A percentile compares a stretch with the other conserved stretches of the same genome.
phyloP scores from a whole-genome alignment of 2,797 vertebrate genomes.

The Pangasius krempfi region DNA sequence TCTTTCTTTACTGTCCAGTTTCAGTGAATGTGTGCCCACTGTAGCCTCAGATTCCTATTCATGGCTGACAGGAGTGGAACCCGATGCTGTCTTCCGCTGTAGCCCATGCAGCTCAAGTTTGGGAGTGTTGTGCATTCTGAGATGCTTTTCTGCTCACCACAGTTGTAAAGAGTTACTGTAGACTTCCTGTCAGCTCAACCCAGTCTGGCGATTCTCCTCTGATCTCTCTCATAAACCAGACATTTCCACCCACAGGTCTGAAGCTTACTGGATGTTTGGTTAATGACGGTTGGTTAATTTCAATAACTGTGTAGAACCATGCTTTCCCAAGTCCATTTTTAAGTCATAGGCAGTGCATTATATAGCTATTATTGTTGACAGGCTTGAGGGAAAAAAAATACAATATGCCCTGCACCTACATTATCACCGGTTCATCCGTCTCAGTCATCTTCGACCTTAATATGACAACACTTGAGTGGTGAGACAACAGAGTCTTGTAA shows the following conservation, averaged over 20 bases:
- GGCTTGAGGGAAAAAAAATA: neutral
- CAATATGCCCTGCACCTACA: neutral
- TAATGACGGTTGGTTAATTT: neutral
- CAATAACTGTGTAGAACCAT: neutral
- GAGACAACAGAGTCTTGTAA: slow-evolving; percentile 6
- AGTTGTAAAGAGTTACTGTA: neutral
- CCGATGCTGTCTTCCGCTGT: neutral
- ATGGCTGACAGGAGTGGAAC: neutral
- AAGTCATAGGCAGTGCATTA: neutral
- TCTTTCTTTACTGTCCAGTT: neutral
- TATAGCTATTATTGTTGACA: neutral
- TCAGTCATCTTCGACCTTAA: slow-evolving; percentile 11
- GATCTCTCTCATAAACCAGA: neutral
- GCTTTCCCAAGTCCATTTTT: neutral
- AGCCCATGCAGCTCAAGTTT: neutral
- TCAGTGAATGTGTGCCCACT: neutral
- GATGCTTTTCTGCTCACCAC: neutral
- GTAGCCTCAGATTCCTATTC: neutral
- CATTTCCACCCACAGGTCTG: neutral
- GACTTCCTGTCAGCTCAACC: neutral
- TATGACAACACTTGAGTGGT: neutral
- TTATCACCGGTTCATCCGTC: neutral
- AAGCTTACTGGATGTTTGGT: neutral
- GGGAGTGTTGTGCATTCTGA: neutral
- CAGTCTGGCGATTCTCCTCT: neutral